Base-by-base conservation (phyloP, 2,888 invertebrate species). In the Sipunculus nudus region DNA sequence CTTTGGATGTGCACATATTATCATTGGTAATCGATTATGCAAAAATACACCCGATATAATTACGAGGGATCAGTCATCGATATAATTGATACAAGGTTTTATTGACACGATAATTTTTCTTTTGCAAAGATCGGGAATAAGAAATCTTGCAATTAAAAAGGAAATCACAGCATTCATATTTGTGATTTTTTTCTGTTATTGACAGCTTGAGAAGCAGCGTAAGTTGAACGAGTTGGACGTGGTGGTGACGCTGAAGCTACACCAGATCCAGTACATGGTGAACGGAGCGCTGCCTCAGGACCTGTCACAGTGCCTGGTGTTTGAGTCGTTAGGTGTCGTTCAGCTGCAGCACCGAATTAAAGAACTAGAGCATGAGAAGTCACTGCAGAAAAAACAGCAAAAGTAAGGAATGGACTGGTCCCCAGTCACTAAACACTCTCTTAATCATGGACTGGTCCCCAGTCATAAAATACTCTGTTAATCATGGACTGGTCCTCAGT, bases 171-270 rank as follows among this genome's bases (percentile, higher is more conserved):
- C n/a, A n/a, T n/a, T n/a, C n/a, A n/a, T n/a, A n/a, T n/a, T n/a
- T n/a, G n/a, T n/a, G n/a, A n/a, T n/a, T n/a, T n/a, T n/a, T n/a
- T n/a, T n/a, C n/a, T n/a, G n/a, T n/a, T n/a, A n/a, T n/a, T n/a
- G n/a, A n/a, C n/a, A 83, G 82, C 72, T 82, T 57, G 81, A 84
- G 74, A 84, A 84, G 62, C 94, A 94, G 81, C 87, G 86, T 61
- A 84, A 83, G 77, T 82, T 95, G 77, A 94, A 94, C 76, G 89
- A 92, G 57, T 88, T 94, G 2, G 88, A 90, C 59, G 75, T 82
- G 8, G 79, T 82, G 21, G 80, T 81, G 29, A 78, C 79, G 0
- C 63, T 83, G 52, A 78, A 77, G 43, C 70, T 82, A 10, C 78
- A 80, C 65, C 84, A 84, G 73, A 81, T 84, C 38, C 81, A 82